Conservation (phyloP, 2,797 vertebrate species). For the Podarcis lilfordi region DNA sequence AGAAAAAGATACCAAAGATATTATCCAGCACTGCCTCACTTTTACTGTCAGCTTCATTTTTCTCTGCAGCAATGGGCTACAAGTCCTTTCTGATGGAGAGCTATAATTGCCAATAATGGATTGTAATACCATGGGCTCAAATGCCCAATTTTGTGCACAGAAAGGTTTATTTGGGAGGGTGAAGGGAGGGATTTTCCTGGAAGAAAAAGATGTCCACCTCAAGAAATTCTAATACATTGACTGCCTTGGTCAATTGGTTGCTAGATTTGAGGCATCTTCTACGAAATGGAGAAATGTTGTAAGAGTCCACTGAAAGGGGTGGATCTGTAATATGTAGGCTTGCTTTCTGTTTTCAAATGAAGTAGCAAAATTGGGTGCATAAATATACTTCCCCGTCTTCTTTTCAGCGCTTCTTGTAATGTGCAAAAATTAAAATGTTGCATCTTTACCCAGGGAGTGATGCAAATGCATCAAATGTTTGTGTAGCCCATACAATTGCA, state of each 20-base stretch:
- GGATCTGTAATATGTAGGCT: neutral
- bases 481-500: neutral
- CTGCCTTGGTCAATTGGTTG: constrained; percentile 27
- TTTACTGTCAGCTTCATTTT: constrained; percentile 64
- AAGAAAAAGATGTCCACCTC: constrained; percentile 6
- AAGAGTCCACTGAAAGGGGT: constrained; percentile 1
- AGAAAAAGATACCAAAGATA: constrained; percentile 66
- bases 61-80: constrained; percentile 47
- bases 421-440: neutral
- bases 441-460: neutral
- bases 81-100: constrained; percentile 55
- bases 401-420: neutral
- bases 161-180: constrained; percentile 5
- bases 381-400: neutral
- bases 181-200: constrained; percentile 18
- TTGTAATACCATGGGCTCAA: constrained; percentile 31
- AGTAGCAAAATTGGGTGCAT: neutral
- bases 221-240: neutral
- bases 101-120: constrained; percentile 55
- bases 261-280: constrained; percentile 25
- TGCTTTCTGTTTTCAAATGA: neutral
- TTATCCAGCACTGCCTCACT: constrained; percentile 49
- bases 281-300: constrained; percentile 41
- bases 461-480: neutral
- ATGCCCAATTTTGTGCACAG: constrained; percentile 45